phyloP scores from a whole-genome alignment of 2,888 invertebrate genomes.

The Odontocerum albicorne region DNA sequence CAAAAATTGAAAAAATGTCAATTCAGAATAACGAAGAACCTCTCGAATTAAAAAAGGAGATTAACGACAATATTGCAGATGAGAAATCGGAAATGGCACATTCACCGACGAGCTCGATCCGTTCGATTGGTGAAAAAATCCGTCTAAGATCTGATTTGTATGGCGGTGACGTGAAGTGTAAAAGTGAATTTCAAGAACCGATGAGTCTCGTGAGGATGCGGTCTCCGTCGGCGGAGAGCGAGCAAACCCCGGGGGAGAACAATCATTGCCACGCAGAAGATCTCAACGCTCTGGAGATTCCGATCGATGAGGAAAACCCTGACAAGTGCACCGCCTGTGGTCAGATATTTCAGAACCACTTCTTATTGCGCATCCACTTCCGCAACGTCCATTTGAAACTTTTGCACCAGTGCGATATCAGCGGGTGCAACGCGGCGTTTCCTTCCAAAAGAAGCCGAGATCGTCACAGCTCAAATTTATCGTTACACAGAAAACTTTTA shows the following conservation, averaged over 20 bases:
- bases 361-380: constrained; percentile 87
- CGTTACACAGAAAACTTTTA: constrained; percentile 54
- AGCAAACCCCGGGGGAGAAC: constrained; percentile 46
- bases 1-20: constrained; percentile 49
- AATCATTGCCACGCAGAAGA: constrained; percentile 59
- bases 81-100: constrained; percentile 41
- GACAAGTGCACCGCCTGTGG: constrained; percentile 83
- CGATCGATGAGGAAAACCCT: constrained; percentile 86
- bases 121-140: constrained; percentile 45
- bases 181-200: constrained; percentile 39
- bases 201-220: constrained; percentile 44
- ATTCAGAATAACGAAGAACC: constrained; percentile 43
- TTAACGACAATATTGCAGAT: constrained; percentile 49
- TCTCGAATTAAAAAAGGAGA: constrained; percentile 39
- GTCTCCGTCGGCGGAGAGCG: constrained; percentile 33
- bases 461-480: constrained; percentile 62
- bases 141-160: constrained; percentile 52
- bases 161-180: constrained; percentile 37
- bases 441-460: constrained; percentile 76
- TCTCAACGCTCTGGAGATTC: constrained; percentile 69
- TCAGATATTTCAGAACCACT: constrained; percentile 88
- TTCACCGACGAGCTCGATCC: constrained; percentile 36
- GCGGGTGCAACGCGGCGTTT: constrained; percentile 89
- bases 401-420: constrained; percentile 87
- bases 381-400: constrained; percentile 89